These are phyloP conservation scores for Tetheella fluctuosa DNA, from an alignment of 2,888 invertebrate genomes.

Conservation along the genomic window DNA sequence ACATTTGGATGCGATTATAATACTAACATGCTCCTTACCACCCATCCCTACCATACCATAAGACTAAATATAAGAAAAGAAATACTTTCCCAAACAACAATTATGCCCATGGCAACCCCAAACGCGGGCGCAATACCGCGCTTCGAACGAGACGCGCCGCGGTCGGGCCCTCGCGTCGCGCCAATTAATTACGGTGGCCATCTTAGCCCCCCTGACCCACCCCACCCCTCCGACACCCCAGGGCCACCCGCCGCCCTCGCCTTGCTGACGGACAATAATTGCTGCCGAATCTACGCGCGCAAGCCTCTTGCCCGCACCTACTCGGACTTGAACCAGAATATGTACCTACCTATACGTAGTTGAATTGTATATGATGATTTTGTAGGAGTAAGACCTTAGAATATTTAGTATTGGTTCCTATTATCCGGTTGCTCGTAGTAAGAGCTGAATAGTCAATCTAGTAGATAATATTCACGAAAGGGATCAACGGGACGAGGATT, in stretches of 20 bases:
- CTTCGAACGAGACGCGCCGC: conserved; percentile 75
- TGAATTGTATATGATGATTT: not conserved
- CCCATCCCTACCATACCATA: no score
- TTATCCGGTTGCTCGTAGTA: no score
- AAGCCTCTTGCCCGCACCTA: conserved; percentile 50
- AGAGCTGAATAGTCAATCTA: not conserved
- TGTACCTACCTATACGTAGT: conserved; percentile 9
- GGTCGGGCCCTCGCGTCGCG: conserved; percentile 83
- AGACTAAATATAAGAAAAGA: conserved; percentile 6
- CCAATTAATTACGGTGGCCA: conserved; percentile 84
- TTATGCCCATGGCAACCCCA: conserved; percentile 32
- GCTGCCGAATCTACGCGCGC: conserved; percentile 71
- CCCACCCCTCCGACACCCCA: conserved; percentile 33
- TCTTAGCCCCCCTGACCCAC: conserved; percentile 67
- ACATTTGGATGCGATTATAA: no score
- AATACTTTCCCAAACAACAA: conserved; percentile 8
- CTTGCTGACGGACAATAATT: conserved; percentile 80
- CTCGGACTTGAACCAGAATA: conserved; percentile 5
- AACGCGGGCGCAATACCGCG: conserved; percentile 78
- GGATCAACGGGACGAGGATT: no score
- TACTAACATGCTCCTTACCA: no score
- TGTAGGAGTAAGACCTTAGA: not conserved
- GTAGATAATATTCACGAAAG: not conserved
- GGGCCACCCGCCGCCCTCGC: conserved; percentile 43
- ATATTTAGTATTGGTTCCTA: not conserved